Percentiles rank a stretch among this genome's conserved stretches.
These are phyloP conservation scores for Agapornis roseicollis DNA, from an alignment of 2,113 vertebrate species.

Conservation along the genomic window DNA sequence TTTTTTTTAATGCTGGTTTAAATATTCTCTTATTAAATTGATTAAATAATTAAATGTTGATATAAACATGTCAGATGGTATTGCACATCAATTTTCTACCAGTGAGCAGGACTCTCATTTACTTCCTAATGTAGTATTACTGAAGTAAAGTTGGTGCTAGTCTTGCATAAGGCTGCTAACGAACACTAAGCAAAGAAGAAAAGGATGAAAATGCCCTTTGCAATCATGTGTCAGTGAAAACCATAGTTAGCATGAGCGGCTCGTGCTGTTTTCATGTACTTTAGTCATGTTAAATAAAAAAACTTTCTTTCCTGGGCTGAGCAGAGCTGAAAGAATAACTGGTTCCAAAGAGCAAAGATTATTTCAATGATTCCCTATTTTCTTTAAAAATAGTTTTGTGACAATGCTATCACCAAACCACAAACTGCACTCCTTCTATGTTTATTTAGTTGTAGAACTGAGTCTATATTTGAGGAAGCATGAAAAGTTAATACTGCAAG, in stretches of 20 bases:
- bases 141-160: not conserved
- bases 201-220: not conserved
- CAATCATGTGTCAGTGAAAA: not conserved
- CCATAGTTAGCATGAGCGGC: not conserved
- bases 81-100: constrained; percentile 69
- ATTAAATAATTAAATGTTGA: constrained; percentile 76
- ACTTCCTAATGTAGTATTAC: not conserved
- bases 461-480: constrained; percentile 1
- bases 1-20: constrained; percentile 62
- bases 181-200: not conserved
- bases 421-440: not conserved
- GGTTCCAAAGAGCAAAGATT: not conserved
- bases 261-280: not conserved
- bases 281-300: not conserved
- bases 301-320: not conserved
- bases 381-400: not conserved
- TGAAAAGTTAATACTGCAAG: not conserved
- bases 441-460: not conserved
- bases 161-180: not conserved
- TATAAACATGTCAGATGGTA: constrained; percentile 70
- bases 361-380: not conserved
- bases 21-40: constrained; percentile 73
- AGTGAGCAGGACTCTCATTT: constrained; percentile 20
- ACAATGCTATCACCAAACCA: not conserved
- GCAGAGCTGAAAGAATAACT: not conserved